Evolutionary conservation across 2,113 vertebrate genomes (phyloP).

Genomic region (Pterocles orientalis): DNA sequence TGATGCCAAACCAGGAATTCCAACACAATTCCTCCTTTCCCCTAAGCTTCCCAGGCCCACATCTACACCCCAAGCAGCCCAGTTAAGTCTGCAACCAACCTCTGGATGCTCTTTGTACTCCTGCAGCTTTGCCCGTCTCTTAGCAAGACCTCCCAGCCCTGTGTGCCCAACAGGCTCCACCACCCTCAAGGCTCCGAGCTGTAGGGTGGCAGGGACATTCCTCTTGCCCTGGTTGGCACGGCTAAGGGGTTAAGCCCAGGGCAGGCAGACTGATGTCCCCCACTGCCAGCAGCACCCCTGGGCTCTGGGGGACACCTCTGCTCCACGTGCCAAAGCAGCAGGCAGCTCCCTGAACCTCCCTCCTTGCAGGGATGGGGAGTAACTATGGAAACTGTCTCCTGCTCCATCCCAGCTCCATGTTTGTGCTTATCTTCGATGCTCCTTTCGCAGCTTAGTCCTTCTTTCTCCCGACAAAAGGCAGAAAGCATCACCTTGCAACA

Average conservation of each 20-base stretch:
- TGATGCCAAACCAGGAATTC: neutral
- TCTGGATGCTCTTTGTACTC: neutral
- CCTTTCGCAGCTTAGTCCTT: neutral
- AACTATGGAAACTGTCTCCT: slow-evolving; percentile 41
- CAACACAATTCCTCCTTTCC: neutral
- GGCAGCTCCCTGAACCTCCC: neutral
- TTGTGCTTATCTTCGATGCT: neutral
- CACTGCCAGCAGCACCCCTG: neutral
- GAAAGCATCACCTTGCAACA: neutral
- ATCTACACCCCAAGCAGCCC: neutral
- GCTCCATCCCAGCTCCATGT: slow-evolving; percentile 15
- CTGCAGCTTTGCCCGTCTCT: neutral
- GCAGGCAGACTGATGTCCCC: neutral
- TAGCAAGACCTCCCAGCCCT: neutral
- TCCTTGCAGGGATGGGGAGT: neutral
- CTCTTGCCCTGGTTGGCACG: neutral
- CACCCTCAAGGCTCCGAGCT: neutral
- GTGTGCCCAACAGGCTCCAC: rapidly evolving
- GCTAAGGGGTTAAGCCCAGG: neutral
- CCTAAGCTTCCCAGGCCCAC: neutral
- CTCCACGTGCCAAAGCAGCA: neutral
- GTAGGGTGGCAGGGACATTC: neutral
- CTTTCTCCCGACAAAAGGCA: neutral
- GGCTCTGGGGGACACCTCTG: neutral
- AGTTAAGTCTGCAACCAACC: neutral